Evolutionary conservation across 2,113 vertebrate genomes (phyloP).

Genomic region (Xiphophorus hellerii): DNA sequence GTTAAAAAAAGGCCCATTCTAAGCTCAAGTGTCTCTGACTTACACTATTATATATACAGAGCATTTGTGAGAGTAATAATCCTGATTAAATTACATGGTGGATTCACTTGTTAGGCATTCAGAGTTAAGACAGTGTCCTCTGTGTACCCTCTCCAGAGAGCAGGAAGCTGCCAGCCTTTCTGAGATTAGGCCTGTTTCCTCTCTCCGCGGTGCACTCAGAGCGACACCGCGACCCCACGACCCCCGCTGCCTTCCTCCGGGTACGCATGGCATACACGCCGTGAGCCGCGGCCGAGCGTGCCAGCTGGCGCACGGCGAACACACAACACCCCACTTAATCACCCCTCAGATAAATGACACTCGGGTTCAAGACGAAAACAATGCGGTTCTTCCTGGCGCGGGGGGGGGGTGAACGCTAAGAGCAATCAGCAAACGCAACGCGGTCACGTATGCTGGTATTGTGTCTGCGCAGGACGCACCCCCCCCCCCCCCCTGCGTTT

Average conservation of each 20-base stretch:
- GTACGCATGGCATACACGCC: constrained; percentile 69
- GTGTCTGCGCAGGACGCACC: constrained; percentile 57
- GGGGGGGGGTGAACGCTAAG: constrained; percentile 69
- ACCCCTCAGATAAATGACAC: constrained; percentile 64
- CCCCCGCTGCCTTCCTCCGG: constrained; percentile 67
- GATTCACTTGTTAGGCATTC: constrained; percentile 57
- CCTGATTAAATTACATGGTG: constrained; percentile 77
- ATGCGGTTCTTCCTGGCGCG: constrained; percentile 75
- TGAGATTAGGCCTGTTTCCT: constrained; percentile 83
- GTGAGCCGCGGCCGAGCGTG: constrained; percentile 48
- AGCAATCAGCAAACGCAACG: constrained; percentile 75
- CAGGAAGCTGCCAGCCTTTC: constrained; percentile 84
- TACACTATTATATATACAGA: constrained; percentile 57
- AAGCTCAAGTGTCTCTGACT: constrained; percentile 20
- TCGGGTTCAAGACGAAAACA: constrained; percentile 76
- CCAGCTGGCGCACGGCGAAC: constrained; percentile 57
- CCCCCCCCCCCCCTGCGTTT: not conserved
- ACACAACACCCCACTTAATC: constrained; percentile 58
- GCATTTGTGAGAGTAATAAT: constrained; percentile 59
- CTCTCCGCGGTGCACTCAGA: constrained; percentile 71
- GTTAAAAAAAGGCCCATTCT: constrained; percentile 16
- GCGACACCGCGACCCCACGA: constrained; percentile 71
- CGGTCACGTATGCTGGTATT: constrained; percentile 74
- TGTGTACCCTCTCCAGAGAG: constrained; percentile 75
- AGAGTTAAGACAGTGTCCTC: constrained; percentile 73